Evolutionary conservation across 2,113 vertebrate genomes (phyloP).

Genomic region (Proterorhinus semilunaris): DNA sequence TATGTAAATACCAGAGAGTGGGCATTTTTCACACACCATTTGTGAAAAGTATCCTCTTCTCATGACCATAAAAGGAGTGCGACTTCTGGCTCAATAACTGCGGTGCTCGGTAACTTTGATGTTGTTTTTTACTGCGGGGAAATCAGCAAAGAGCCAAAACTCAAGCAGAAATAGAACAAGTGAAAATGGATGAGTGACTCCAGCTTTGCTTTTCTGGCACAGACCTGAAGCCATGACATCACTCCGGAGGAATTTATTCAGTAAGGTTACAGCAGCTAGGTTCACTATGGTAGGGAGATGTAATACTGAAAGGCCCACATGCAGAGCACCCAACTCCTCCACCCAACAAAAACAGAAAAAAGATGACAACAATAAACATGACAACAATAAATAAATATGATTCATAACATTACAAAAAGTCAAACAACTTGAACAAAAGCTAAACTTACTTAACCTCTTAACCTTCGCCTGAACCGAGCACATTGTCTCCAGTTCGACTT

Average conservation of each 20-base stretch:
- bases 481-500: too few relatives aligned
- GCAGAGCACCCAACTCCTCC: background rate
- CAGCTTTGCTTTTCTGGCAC: conserved; percentile 28
- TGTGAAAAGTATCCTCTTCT: conserved; percentile 33
- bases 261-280: background rate
- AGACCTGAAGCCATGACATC: conserved; percentile 33
- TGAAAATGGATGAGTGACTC: conserved; percentile 28
- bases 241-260: conserved; percentile 18
- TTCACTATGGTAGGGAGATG: background rate
- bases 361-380: too few relatives aligned
- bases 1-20: conserved; percentile 17
- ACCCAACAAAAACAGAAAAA: too few relatives aligned
- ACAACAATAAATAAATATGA: too few relatives aligned
- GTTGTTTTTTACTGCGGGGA: conserved; percentile 3
- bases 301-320: background rate
- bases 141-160: conserved; percentile 19
- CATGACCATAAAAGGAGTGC: conserved; percentile 46
- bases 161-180: conserved; percentile 47
- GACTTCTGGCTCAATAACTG: conserved; percentile 39
- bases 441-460: too few relatives aligned
- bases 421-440: too few relatives aligned
- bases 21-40: conserved; percentile 55
- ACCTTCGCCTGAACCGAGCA: too few relatives aligned
- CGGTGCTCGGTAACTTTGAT: conserved; percentile 27
- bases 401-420: too few relatives aligned